Evolutionary conservation across 2,797 vertebrate species (phyloP), one percentile per base, ranked within the genome.

Genomic region (Capromys pilorides): DNA sequence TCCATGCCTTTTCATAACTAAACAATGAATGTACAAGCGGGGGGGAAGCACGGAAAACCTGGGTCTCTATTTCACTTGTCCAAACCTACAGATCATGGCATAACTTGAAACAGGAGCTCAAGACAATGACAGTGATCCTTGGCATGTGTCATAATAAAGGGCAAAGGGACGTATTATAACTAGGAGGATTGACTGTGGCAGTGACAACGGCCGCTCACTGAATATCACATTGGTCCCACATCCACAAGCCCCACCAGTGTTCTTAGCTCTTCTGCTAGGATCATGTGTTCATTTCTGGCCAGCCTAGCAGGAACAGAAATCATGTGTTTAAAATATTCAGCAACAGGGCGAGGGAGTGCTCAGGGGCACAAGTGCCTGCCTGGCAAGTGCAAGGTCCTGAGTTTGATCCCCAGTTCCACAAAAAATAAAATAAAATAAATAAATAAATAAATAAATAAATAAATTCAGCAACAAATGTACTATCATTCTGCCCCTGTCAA

Each of bases 171-270:
- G 21, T 79, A 67, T 36, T 61, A 16, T 28, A 86, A 57, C 21
- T 24, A 67, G 91, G 86, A 66, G 5, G 12, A 28, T 89, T 31
- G 75, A 66, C 24, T 33, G 2, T 41, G 22, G 33, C 41, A 22
- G 21, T 67, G n/a, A 83, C 18, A 54, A 54, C 1, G 16, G 45
- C n/a, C 7, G 2, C 2, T 93, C 19, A 26, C 28, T 79, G 39
- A 83, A 73, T 31, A 73, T 33, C 36, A 31, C 3, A 16, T 54
- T 57, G 36, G 9, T 10, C 5, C 1, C 28, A 9, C 13, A 36
- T 28, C 22, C 1, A 4, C 51, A 71, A 0, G 1, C 22, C 8
- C 19, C 4, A 54, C 1, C 2, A 33, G 2, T 14, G 1, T 51
- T 82, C 31, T 14, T 16, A 41, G 19, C 7, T 2, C 11, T 22